Conservation (phyloP, 2,888 invertebrate species). For the Platerodrilus igneus region DNA sequence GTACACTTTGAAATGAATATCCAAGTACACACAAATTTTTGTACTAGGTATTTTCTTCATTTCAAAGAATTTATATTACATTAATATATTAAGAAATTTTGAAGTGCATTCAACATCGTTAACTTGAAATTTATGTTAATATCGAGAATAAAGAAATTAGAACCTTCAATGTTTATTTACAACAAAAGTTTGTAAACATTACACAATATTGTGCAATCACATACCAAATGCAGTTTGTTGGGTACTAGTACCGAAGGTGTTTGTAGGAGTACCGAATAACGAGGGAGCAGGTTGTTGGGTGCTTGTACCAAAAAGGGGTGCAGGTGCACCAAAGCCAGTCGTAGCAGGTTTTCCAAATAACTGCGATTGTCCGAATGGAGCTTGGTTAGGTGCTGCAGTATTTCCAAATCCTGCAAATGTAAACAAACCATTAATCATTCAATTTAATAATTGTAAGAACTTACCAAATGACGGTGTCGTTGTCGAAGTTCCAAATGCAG, state of each 20-base stretch:
- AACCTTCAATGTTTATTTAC: neutral
- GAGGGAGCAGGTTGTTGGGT: conserved; percentile 49
- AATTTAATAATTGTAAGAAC: conserved; percentile 19
- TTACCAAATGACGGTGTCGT: conserved; percentile 47
- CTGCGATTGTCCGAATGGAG: conserved; percentile 30
- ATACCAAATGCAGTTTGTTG: conserved; percentile 42
- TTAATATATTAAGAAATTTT: too few relatives aligned
- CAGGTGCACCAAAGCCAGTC: conserved; percentile 58
- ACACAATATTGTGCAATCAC: too few relatives aligned
- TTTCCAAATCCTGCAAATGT: conserved; percentile 33
- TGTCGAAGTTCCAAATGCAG: conserved; percentile 37
- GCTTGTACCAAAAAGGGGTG: conserved; percentile 56
- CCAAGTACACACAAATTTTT: too few relatives aligned
- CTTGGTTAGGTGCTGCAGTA: conserved; percentile 29
- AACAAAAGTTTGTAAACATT: too few relatives aligned
- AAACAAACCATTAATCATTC: conserved; percentile 1
- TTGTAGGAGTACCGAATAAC: conserved; percentile 60
- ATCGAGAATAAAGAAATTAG: too few relatives aligned
- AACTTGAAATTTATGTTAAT: too few relatives aligned
- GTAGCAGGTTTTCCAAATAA: conserved; percentile 54
- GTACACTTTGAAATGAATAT: too few relatives aligned
- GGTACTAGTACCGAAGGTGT: conserved; percentile 59
- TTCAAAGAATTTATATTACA: too few relatives aligned
- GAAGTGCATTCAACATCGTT: too few relatives aligned
- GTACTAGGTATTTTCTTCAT: too few relatives aligned